Conservation (phyloP, 2,888 invertebrate species). For the Drosophila antonietae region DNA sequence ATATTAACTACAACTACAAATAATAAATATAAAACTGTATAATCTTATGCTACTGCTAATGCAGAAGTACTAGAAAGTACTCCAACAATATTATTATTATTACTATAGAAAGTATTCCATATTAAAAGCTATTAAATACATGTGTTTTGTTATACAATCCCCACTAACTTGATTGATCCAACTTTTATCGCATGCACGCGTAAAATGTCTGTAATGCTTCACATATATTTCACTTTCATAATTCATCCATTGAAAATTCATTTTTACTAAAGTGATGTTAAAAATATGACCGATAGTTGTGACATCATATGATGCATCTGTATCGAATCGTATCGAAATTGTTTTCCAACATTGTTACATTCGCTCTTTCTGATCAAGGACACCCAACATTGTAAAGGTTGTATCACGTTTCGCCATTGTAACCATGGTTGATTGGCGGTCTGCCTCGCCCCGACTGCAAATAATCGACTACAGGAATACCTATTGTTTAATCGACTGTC, state of each 20-base stretch:
- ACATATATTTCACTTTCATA: neutral
- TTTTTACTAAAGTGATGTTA: neutral
- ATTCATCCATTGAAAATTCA: neutral
- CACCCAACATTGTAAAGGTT: neutral
- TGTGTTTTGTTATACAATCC: slow-evolving; percentile 65
- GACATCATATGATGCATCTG: neutral
- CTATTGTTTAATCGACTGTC: slow-evolving; percentile 12
- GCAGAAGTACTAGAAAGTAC: slow-evolving; percentile 60
- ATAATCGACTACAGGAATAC: slow-evolving; percentile 2
- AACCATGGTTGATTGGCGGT: neutral
- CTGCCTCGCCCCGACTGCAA: neutral
- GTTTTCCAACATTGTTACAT: neutral
- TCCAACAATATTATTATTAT: slow-evolving; percentile 54
- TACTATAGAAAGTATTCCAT: slow-evolving; percentile 68
- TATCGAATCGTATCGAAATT: neutral
- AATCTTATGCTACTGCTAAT: slow-evolving; percentile 62
- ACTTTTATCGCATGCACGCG: slow-evolving; percentile 29
- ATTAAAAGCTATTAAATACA: slow-evolving; percentile 69
- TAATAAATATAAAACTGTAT: slow-evolving; percentile 64
- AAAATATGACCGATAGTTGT: neutral
- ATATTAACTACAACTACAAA: slow-evolving; percentile 71
- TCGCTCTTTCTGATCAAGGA: neutral
- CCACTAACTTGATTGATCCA: slow-evolving; percentile 13
- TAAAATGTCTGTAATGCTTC: neutral
- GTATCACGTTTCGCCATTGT: neutral